phyloP scores from a whole-genome alignment of 2,888 invertebrate genomes.

The Frankliniella fusca region DNA sequence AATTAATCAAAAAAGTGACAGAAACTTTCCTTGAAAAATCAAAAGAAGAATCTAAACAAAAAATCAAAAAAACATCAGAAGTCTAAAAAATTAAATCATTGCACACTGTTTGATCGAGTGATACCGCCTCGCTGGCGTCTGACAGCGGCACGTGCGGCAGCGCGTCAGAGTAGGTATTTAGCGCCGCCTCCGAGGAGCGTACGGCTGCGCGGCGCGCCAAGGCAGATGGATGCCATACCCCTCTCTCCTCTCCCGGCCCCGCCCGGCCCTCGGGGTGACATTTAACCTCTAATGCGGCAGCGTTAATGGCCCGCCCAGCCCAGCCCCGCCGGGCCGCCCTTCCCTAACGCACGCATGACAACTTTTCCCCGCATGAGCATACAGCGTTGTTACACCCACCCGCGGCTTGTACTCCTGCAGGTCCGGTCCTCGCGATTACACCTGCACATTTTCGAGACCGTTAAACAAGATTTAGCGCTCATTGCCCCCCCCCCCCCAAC shows the following conservation, averaged over 20 bases:
- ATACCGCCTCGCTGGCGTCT: no score
- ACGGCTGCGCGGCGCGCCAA: neutral
- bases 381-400: neutral
- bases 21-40: no score
- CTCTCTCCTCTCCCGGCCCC: no score
- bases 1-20: no score
- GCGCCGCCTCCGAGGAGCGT: neutral
- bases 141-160: no score
- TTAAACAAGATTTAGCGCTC: constrained; percentile 6
- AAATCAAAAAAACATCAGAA: no score
- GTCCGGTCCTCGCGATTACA: neutral
- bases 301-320: neutral
- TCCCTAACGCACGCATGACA: neutral
- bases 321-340: neutral
- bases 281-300: neutral
- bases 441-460: neutral
- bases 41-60: no score
- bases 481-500: neutral
- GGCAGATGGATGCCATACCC: neutral
- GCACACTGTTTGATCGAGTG: no score
- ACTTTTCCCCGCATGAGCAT: neutral
- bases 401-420: neutral
- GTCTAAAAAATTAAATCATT: no score
- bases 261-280: neutral
- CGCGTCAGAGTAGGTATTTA: no score